A percentile compares a stretch with the other conserved stretches of the same genome.
Evolutionary conservation across 1,140 invertebrate genomes (phyloP).

Genomic region (Tetragonula clypearis): DNA sequence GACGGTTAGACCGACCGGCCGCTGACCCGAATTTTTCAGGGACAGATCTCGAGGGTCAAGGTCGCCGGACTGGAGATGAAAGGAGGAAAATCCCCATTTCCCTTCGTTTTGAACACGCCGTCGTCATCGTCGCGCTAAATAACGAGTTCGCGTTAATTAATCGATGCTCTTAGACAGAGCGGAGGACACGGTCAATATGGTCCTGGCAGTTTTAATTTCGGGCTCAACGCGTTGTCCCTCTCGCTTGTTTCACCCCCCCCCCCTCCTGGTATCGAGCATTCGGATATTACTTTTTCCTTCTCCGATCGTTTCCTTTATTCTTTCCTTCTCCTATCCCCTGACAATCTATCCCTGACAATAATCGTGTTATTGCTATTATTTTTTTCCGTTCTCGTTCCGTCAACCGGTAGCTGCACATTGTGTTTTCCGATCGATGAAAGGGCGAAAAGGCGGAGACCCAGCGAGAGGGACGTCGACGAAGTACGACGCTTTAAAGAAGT

Average conservation of each 20-base stretch:
- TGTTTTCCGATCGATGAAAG: not conserved
- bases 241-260: not conserved
- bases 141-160: constrained; percentile 66
- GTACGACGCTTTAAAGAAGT: constrained; percentile 8
- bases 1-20: constrained; percentile 39
- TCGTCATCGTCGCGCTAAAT: constrained; percentile 53
- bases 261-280: not conserved
- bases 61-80: constrained; percentile 2
- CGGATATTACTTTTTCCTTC: not conserved
- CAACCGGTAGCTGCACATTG: not conserved
- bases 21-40: constrained; percentile 50
- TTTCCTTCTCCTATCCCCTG: not conserved
- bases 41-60: constrained; percentile 48
- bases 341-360: not conserved
- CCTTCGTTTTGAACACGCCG: constrained; percentile 5
- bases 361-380: not conserved
- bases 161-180: constrained; percentile 55
- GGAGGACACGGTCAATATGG: constrained; percentile 69
- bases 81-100: not conserved
- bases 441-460: not conserved
- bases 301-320: not conserved
- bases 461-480: constrained; percentile 14
- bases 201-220: constrained; percentile 63
- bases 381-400: too few relatives aligned
- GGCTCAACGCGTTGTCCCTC: constrained; percentile 43